phyloP scores from a whole-genome alignment of 2,113 vertebrate species.

The Malurus melanocephalus region DNA sequence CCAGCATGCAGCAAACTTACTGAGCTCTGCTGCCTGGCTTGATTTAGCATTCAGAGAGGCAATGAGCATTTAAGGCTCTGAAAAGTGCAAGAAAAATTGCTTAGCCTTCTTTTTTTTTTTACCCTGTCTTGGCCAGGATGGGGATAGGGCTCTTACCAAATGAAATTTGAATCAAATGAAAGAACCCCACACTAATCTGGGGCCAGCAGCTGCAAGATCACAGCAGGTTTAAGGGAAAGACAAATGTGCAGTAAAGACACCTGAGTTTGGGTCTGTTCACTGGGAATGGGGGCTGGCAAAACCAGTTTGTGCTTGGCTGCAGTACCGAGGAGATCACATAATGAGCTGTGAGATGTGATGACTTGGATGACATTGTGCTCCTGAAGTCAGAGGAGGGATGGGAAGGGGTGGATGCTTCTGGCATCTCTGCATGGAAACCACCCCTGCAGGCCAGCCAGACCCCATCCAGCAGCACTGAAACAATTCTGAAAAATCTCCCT shows the following conservation, averaged over 20 bases:
- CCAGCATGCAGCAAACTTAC: background rate
- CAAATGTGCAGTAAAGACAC: background rate
- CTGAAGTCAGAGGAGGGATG: background rate
- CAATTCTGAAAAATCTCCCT: background rate
- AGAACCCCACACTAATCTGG: background rate
- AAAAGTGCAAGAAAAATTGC: background rate
- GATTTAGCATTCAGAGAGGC: background rate
- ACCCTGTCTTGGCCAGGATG: background rate
- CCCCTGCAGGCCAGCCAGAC: background rate
- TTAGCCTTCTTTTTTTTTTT: background rate
- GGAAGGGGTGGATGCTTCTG: background rate
- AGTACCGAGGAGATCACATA: background rate
- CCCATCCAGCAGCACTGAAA: background rate
- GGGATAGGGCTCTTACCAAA: background rate
- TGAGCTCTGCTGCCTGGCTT: background rate
- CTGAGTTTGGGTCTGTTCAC: background rate
- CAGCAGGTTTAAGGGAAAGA: background rate
- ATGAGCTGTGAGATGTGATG: fast-evolving
- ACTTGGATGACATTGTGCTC: background rate
- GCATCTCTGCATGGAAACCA: background rate
- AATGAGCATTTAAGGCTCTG: background rate
- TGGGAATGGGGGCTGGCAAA: background rate
- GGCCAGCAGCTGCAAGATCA: background rate
- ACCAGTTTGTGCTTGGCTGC: background rate
- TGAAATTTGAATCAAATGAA: background rate